Percentiles rank a stretch among this genome's conserved stretches.
Conservation (phyloP, 2,113 vertebrate species). For the Tragelaphus imberbis region DNA sequence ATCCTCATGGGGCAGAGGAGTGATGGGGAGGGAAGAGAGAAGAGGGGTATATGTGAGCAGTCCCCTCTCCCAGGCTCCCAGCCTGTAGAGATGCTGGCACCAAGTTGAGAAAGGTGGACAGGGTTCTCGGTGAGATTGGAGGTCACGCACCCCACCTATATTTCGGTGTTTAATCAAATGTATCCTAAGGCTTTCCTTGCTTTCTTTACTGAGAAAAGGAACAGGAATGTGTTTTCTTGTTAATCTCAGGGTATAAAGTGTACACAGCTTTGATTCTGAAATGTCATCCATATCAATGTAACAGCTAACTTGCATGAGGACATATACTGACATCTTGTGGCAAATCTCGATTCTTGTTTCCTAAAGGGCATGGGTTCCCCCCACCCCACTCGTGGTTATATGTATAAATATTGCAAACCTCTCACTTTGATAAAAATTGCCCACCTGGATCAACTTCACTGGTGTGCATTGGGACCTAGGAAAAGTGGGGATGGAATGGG, state of each 20-base stretch:
- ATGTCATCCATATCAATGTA: not conserved
- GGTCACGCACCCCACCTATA: not conserved
- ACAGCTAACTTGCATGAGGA: not conserved
- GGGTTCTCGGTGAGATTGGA: not conserved
- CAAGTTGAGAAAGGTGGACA: not conserved
- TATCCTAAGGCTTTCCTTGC: not conserved
- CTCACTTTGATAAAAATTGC: not conserved
- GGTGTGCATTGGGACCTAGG: not conserved
- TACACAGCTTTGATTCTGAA: not conserved
- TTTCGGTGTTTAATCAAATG: not conserved
- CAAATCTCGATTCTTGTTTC: not conserved
- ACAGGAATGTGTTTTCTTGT: not conserved
- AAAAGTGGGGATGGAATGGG: not conserved
- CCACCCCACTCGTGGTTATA: too few relatives aligned
- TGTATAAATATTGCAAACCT: not conserved
- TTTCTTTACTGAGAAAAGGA: not conserved
- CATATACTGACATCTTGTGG: constrained; percentile 50
- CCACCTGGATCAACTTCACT: not conserved
- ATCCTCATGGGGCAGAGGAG: not conserved
- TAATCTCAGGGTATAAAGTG: not conserved
- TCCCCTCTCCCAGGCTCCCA: fast-evolving
- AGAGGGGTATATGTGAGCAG: not conserved
- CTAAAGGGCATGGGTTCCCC: not conserved
- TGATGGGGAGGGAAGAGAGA: not conserved
- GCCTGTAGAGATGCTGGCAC: not conserved